These are phyloP conservation scores for Knipowitschia caucasica DNA, from an alignment of 2,797 vertebrate genomes.

Conservation along the genomic window DNA sequence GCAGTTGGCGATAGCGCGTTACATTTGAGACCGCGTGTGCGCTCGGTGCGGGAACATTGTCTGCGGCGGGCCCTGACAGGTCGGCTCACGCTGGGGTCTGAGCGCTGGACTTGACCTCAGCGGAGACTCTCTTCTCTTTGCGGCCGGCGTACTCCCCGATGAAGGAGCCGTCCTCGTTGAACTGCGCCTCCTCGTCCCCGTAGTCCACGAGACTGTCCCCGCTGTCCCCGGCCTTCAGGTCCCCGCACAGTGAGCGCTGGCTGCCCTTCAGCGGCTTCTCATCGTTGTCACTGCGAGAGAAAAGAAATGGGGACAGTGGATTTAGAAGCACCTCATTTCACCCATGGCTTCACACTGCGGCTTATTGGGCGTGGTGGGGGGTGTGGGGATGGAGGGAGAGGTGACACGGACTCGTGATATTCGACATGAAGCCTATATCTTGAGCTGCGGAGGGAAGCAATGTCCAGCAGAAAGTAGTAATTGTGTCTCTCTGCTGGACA, in stretches of 20 bases:
- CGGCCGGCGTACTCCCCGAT: slow-evolving; percentile 91
- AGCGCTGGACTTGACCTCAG: slow-evolving; percentile 79
- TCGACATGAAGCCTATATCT: slow-evolving; percentile 29
- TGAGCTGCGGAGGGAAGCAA: slow-evolving; percentile 21
- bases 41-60: slow-evolving; percentile 55
- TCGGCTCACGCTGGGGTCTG: slow-evolving; percentile 74
- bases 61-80: slow-evolving; percentile 46
- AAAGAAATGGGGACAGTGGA: slow-evolving; percentile 26
- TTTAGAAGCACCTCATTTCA: slow-evolving; percentile 59
- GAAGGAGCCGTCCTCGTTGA: slow-evolving; percentile 97
- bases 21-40: slow-evolving; percentile 61
- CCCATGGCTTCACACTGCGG: slow-evolving; percentile 50
- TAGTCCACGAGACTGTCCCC: slow-evolving; percentile 96
- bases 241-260: slow-evolving; percentile 83
- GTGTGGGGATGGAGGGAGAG: slow-evolving; percentile 1
- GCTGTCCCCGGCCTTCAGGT: slow-evolving; percentile 87
- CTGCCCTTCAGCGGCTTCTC: slow-evolving; percentile 96
- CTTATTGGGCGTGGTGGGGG: slow-evolving; percentile 27
- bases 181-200: slow-evolving; percentile 89
- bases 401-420: slow-evolving; percentile 20
- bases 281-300: slow-evolving; percentile 85
- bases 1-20: slow-evolving; percentile 70
- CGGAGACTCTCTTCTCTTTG: slow-evolving; percentile 85
- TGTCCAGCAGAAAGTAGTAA: slow-evolving; percentile 23
- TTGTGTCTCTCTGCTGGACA: slow-evolving; percentile 1